Base-by-base conservation (phyloP, 2,113 vertebrate genomes). In the Ovis aries region DNA sequence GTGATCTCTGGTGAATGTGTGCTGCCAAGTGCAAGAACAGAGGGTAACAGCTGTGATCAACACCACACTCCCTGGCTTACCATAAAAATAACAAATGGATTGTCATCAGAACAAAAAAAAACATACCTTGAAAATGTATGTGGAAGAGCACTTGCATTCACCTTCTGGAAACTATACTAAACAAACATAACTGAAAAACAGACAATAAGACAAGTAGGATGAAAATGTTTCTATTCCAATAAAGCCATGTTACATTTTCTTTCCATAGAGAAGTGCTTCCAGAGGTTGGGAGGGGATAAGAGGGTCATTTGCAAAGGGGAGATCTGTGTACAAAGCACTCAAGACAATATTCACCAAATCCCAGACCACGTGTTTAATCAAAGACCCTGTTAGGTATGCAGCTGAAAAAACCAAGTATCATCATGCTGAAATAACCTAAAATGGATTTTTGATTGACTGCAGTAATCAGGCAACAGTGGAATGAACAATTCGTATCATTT, bases 1-100 rank as follows among this genome's bases (percentile, higher is more conserved):
- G 98, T 98, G 98, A 98, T 98, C 98, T 96, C 97, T 97, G 86
- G 98, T 98, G 93, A 96, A 98, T 98, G 36, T 96, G 96, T 96
- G 23, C 91, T 99, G 98, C 98, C 98, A 98, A 99, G 97, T 97
- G 97, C 98, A 98, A 98, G 98, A 96, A 97, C 91, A 95, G 96
- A 98, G 96, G 97, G 93, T 96, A 98, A 98, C 98, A 98, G 97
- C 97, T 98, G 96, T 95, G 88, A 97, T 98, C 98, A 97, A 98
- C 94, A 98, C 86, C 96, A 98, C 88, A 97, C 93, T 99, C 98
- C 98, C 98, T 62, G 93, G 80, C 98, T 98, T 97, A 95, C 96
- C 98, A 98, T 98, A 98, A 98, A 98, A 93, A 45, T 98, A 98
- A 99, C 97, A 98, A 98, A 98, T 98, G 97, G 98, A 98, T 97